phyloP scores from a whole-genome alignment of 2,113 vertebrate genomes.

The Saguinus imperator region DNA sequence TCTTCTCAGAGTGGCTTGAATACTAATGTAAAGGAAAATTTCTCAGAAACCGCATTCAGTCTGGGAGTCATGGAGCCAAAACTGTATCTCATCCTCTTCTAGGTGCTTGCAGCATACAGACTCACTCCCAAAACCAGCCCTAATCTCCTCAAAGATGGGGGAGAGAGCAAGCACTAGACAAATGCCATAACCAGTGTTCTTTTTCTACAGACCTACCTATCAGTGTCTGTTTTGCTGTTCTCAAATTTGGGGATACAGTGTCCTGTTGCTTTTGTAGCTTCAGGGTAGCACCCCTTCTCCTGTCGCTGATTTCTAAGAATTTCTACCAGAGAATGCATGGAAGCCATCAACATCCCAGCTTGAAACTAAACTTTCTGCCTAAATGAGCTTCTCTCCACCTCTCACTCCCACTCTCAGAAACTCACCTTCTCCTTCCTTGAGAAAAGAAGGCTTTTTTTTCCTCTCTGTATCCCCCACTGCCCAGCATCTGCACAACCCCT shows the following conservation, averaged over 20 bases:
- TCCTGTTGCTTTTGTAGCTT: not conserved
- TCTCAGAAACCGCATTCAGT: slow-evolving; percentile 39
- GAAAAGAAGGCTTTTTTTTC: not conserved
- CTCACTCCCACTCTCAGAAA: not conserved
- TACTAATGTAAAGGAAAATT: slow-evolving; percentile 51
- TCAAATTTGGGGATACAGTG: not conserved
- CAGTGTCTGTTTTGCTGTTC: not conserved
- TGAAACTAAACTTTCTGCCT: not conserved
- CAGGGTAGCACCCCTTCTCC: not conserved
- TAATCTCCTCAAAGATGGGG: not conserved
- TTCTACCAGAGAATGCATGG: not conserved
- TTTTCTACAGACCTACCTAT: not conserved
- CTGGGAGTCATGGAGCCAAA: not conserved
- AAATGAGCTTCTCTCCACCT: not conserved
- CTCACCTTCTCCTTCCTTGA: not conserved
- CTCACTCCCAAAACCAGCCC: not conserved
- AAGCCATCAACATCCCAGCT: not conserved
- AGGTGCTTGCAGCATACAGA: not conserved
- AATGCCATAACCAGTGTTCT: not conserved
- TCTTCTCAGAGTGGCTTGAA: slow-evolving; percentile 66
- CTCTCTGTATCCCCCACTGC: not conserved
- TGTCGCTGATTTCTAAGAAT: not conserved
- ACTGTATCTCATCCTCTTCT: not conserved
- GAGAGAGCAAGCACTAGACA: not conserved
- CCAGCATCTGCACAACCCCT: not conserved